A percentile compares a stretch with the other conserved stretches of the same genome.
phyloP scores from a whole-genome alignment of 2,797 vertebrate species.

The Pseudochromis fuscus region DNA sequence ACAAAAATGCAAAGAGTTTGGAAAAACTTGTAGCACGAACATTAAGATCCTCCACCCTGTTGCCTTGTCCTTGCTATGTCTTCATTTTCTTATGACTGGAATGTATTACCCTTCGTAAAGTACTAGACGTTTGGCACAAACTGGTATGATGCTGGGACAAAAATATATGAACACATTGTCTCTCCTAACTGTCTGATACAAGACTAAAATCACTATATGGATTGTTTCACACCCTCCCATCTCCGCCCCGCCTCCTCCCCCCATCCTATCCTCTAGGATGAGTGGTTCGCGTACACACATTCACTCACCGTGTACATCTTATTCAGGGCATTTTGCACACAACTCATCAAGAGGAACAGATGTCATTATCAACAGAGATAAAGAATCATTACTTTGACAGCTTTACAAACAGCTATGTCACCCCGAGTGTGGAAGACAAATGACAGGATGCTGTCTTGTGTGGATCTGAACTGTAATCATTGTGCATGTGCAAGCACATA shows the following conservation, averaged over 20 bases:
- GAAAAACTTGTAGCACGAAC: not conserved
- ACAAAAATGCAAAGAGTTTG: not conserved
- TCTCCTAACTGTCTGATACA: slow-evolving; percentile 45
- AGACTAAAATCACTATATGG: slow-evolving; percentile 26
- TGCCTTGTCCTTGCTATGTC: not conserved
- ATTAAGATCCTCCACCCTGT: not conserved
- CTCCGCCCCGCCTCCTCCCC: not conserved
- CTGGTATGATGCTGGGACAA: slow-evolving; percentile 45
- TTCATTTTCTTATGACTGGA: not conserved
- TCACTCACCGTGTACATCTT: slow-evolving; percentile 19
- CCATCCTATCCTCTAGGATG: slow-evolving; percentile 40
- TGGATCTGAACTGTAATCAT: slow-evolving; percentile 63
- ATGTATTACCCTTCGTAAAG: slow-evolving; percentile 3
- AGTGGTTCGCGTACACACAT: slow-evolving; percentile 6
- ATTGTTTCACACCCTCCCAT: not conserved
- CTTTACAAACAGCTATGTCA: slow-evolving; percentile 73
- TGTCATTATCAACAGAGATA: slow-evolving; percentile 77
- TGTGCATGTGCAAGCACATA: slow-evolving; percentile 55
- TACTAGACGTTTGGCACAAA: slow-evolving; percentile 22
- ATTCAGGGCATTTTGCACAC: slow-evolving; percentile 33
- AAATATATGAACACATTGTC: slow-evolving; percentile 26
- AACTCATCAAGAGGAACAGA: slow-evolving; percentile 73
- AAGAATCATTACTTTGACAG: slow-evolving; percentile 78
- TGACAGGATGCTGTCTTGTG: slow-evolving; percentile 24
- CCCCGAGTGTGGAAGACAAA: slow-evolving; percentile 66